phyloP scores from a whole-genome alignment of 2,797 vertebrate species.

The Carcharodon carcharias region DNA sequence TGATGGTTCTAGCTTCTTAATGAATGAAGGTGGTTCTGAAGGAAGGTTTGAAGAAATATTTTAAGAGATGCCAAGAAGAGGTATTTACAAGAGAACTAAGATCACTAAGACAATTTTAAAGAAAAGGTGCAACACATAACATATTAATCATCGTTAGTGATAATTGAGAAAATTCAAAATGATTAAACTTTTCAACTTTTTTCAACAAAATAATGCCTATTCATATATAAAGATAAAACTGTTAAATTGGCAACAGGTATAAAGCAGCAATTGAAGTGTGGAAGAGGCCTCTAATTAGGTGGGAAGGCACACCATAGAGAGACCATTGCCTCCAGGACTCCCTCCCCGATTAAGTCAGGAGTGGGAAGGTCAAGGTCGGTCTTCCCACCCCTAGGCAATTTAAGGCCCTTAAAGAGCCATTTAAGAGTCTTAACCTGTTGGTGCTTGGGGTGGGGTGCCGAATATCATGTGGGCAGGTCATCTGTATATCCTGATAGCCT shows the following conservation, averaged over 20 bases:
- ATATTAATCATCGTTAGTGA: neutral
- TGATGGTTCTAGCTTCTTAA: constrained; percentile 89
- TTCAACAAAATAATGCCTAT: neutral
- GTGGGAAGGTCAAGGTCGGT: too few species aligned
- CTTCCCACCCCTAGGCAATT: too few species aligned
- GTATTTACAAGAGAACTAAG: neutral
- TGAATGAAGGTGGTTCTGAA: constrained; percentile 85
- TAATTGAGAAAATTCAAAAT: neutral
- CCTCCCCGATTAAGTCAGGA: too few species aligned
- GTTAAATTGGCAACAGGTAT: neutral
- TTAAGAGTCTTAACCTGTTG: too few species aligned
- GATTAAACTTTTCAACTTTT: neutral
- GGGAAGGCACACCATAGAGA: too few species aligned
- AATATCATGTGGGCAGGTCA: too few species aligned
- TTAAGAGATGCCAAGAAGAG: neutral
- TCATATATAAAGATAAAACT: neutral
- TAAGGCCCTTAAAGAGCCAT: too few species aligned
- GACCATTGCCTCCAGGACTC: too few species aligned
- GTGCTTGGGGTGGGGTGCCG: too few species aligned
- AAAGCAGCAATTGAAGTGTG: neutral
- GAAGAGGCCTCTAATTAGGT: too few species aligned
- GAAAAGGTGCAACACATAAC: neutral
- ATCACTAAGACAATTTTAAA: neutral
- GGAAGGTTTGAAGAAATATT: constrained; percentile 42
- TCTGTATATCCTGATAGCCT: too few species aligned